Evolutionary conservation across 2,113 vertebrate genomes (phyloP), one percentile per base, ranked within the genome.

Genomic region (Chinchilla lanigera): DNA sequence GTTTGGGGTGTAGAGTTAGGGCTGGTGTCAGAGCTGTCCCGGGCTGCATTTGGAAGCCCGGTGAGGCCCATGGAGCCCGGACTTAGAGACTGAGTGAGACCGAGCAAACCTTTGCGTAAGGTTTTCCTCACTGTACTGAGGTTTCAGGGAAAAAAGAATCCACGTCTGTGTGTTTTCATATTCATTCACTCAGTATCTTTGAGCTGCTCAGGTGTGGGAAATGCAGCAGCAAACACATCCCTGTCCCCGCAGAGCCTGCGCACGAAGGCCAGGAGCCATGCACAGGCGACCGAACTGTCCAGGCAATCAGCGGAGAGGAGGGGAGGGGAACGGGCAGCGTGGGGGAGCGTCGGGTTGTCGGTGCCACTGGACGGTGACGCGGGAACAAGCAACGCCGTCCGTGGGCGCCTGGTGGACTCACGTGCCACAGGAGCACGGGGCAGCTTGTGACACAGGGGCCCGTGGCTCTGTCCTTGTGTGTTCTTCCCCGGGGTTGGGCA

Each of bases 381-480:
- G 3, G 60, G 86, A 58, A 24, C 28, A 75, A 52, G 22, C 50
- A 19, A 16, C 2, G 24, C 24, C 12, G 67, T 14, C 80, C 65
- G 12, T 30, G 14, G 13, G 85, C 7, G 26, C 61, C 92, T 33
- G 71, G 11, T 28, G 73, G 52, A 19, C 30, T 14, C 4, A 50
- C 24, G 3, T n/a, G 7, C 47, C 56, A 75, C n/a, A 81, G 65
- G 52, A 87, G 69, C 0, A 28, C 1, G 58, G 11, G 67, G 35
- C 30, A 54, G 35, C 54, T 47, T 38, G 17, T 11, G 33, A 77
- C 3, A 0, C 0, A 16, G 7, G 17, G 4, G 38, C 24, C 12
- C 4, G 1, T 0, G n/a, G 54, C 0, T 20, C 19, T 4, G 20
- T n/a, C 28, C 61, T 30, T 9, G 28, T 30, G 22, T 52, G 52